These are phyloP conservation scores for Mechanitis mazaeus DNA, from an alignment of 2,888 invertebrate genomes.

Conservation along the genomic window DNA sequence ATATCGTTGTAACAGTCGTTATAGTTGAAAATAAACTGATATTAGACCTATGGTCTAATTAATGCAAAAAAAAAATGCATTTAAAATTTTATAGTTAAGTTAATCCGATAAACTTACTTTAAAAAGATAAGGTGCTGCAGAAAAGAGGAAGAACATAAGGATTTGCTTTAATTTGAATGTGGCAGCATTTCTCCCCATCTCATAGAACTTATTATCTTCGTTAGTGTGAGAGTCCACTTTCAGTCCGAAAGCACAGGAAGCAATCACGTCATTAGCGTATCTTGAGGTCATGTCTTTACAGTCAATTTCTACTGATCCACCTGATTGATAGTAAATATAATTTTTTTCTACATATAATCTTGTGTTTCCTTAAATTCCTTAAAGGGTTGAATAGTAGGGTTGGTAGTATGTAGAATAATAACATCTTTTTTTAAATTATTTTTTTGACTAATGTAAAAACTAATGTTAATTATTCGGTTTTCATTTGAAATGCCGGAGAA, in stretches of 20 bases:
- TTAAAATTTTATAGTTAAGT: too few relatives aligned
- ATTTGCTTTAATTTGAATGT: slow-evolving; percentile 43
- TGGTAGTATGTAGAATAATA: too few relatives aligned
- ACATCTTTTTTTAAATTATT: too few relatives aligned
- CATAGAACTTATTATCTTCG: slow-evolving; percentile 68
- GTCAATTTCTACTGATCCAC: slow-evolving; percentile 35
- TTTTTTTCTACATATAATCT: too few relatives aligned
- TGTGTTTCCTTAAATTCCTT: too few relatives aligned
- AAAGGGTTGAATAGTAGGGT: too few relatives aligned
- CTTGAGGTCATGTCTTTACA: slow-evolving; percentile 51
- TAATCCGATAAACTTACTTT: slow-evolving; percentile 29
- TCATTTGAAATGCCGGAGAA: background rate
- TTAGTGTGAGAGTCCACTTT: slow-evolving; percentile 67
- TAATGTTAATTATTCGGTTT: too few relatives aligned
- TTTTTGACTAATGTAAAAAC: too few relatives aligned
- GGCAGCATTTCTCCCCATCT: slow-evolving; percentile 59
- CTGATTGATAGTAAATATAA: background rate
- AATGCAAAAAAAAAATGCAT: too few relatives aligned
- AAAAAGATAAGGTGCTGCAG: slow-evolving; percentile 32
- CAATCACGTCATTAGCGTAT: slow-evolving; percentile 60
- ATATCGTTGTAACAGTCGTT: too few relatives aligned
- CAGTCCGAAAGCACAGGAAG: slow-evolving; percentile 56
- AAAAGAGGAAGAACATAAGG: slow-evolving; percentile 35
- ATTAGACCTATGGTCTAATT: too few relatives aligned
- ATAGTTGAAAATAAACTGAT: too few relatives aligned